Base-by-base conservation (phyloP, 2,797 vertebrate genomes). In the Clarias laeviceps region DNA sequence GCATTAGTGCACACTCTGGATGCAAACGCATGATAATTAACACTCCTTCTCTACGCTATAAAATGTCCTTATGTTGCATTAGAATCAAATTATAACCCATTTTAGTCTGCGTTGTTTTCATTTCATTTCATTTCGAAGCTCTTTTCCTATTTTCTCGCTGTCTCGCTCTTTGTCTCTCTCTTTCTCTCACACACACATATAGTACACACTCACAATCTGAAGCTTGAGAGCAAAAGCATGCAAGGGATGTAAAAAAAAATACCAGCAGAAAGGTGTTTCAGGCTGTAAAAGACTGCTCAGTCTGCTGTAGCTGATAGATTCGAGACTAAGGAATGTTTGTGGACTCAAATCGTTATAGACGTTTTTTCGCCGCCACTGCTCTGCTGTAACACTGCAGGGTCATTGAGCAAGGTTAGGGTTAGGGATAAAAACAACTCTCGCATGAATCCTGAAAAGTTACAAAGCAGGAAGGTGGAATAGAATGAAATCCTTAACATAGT, bases 1-100 rank as follows among this genome's bases (percentile, higher is more conserved):
- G 86, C 90, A 88, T 83, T 82, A 84, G 77, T 69, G 70, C 54
- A 82, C 61, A 32, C 85, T 86, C 82, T 57, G 66, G 85, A 79
- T 84, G 73, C 83, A 86, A 85, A 88, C 83, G 83, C 82, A 82
- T 59, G 80, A 80, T 62, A 79, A 85, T 82, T 84, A 86, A 82
- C 32, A 15, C 32, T 45, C 32, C 3, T 5, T 27, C 77, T 62
- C 59, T 1, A 1, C 34, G 15, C 64, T 45, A 80, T 50, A 65
- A 32, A 50, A 50, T 3, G 6, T 62, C 76, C 40, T 79, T 79
- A 79, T 62, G 32, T 22, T n/a, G 57, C 57, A 18, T 79, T 22
- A 29, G 62, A 24, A 66, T 80, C 20, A 50, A 66, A 65, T 66
- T 66, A 50, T 40, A 32, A 54, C 37, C 78, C 78, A 50, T 54